Evolutionary conservation across 2,888 invertebrate genomes (phyloP).

Genomic region (Chirona hameri): DNA sequence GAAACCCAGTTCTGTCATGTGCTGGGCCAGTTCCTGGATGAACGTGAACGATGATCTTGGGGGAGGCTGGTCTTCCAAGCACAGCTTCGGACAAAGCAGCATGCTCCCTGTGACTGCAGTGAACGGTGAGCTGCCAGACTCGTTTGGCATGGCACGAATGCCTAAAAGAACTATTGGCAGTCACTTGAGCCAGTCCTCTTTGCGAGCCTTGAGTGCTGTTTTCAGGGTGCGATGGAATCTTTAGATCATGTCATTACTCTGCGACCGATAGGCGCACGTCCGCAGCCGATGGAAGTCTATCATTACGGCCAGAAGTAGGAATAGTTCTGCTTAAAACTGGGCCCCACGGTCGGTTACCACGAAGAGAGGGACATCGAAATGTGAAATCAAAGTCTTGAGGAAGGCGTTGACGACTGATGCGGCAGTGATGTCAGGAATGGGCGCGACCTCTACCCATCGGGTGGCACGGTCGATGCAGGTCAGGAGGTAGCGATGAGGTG

Average conservation of each 20-base stretch:
- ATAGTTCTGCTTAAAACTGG: constrained; percentile 43
- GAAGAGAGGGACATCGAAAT: constrained; percentile 43
- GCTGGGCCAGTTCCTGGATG: not conserved
- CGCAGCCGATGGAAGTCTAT: constrained; percentile 32
- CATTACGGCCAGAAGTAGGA: constrained; percentile 37
- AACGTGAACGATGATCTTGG: not conserved
- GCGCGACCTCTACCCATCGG: constrained; percentile 47
- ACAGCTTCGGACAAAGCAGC: not conserved
- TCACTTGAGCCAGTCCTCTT: constrained; percentile 42
- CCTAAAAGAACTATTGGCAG: constrained; percentile 46
- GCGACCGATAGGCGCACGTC: constrained; percentile 41
- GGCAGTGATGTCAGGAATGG: constrained; percentile 46
- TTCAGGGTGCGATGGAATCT: constrained; percentile 48
- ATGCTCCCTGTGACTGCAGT: not conserved
- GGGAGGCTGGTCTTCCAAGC: not conserved
- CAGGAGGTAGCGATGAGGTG: not conserved
- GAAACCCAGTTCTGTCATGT: not conserved
- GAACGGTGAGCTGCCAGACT: not conserved
- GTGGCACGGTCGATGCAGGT: constrained; percentile 39
- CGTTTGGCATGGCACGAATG: constrained; percentile 38
- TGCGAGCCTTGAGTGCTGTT: constrained; percentile 44
- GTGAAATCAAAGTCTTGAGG: constrained; percentile 46
- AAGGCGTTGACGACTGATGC: constrained; percentile 46
- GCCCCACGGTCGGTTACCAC: constrained; percentile 44
- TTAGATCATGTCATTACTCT: constrained; percentile 48